Conservation (phyloP, 2,888 invertebrate species). For the Helleia helle region DNA sequence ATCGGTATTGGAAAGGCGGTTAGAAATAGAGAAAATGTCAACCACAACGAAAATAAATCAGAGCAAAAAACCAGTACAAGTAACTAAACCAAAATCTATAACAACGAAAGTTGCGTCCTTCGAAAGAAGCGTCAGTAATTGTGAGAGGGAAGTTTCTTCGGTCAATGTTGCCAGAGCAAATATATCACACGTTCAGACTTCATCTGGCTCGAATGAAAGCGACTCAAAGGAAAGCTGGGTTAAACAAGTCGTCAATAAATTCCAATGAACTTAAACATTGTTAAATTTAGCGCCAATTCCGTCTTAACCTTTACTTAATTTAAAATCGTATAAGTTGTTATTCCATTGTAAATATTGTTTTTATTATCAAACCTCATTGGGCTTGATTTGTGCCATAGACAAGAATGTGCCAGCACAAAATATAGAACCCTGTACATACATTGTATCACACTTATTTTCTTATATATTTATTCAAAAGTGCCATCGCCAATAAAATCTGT, state of each 20-base stretch:
- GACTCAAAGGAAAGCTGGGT: conserved; percentile 79
- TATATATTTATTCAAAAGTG: conserved; percentile 57
- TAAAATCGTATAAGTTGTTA: conserved; percentile 20
- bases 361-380: conserved; percentile 36
- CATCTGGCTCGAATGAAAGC: conserved; percentile 23
- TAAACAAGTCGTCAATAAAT: conserved; percentile 81
- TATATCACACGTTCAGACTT: not conserved
- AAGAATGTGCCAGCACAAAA: conserved; percentile 24
- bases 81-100: conserved; percentile 48
- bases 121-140: conserved; percentile 38
- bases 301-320: conserved; percentile 17
- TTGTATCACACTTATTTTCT: conserved; percentile 45
- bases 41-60: conserved; percentile 36
- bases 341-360: conserved; percentile 47
- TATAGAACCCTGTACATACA: conserved; percentile 25
- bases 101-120: conserved; percentile 55
- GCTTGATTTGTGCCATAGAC: conserved; percentile 61
- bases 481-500: conserved; percentile 48
- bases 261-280: conserved; percentile 74
- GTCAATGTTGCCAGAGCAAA: conserved; percentile 5
- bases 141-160: conserved; percentile 23
- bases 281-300: conserved; percentile 43
- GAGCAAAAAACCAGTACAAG: conserved; percentile 40
- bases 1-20: conserved; percentile 58
- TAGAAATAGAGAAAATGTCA: conserved; percentile 60